phyloP scores from a whole-genome alignment of 2,888 invertebrate genomes.

The Sturmia bella region DNA sequence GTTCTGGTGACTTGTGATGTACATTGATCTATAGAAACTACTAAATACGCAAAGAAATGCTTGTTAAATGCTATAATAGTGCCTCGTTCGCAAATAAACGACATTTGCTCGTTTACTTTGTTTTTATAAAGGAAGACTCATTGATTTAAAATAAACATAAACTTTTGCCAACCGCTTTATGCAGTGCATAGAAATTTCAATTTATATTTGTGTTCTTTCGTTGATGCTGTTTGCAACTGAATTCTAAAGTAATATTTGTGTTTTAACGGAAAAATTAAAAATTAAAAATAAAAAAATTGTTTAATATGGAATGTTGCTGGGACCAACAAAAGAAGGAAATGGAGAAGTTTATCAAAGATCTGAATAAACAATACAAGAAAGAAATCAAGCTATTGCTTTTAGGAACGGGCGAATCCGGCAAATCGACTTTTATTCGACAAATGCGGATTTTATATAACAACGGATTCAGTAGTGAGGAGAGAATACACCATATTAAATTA shows the following conservation, averaged over 20 bases:
- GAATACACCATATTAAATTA: conserved; percentile 27
- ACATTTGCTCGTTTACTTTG: neutral
- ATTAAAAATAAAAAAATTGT: neutral
- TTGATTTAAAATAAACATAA: conserved; percentile 7
- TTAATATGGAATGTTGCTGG: conserved; percentile 19
- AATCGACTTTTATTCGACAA: conserved; percentile 64
- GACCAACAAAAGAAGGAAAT: conserved; percentile 18
- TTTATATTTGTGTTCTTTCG: conserved; percentile 24
- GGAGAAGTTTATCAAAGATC: conserved; percentile 27
- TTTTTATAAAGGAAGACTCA: neutral
- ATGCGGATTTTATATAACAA: conserved; percentile 59
- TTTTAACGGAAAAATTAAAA: neutral
- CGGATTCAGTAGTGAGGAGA: conserved; percentile 47
- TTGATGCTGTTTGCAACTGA: neutral
- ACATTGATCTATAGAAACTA: too few species aligned
- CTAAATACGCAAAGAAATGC: too few species aligned
- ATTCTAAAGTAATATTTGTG: neutral
- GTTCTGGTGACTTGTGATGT: too few species aligned
- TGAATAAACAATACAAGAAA: conserved; percentile 39
- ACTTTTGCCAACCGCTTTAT: neutral
- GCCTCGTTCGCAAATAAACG: neutral
- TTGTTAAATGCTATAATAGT: too few species aligned
- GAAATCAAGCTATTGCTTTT: conserved; percentile 59
- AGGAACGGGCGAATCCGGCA: conserved; percentile 62
- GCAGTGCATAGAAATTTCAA: neutral